Evolutionary conservation across 2,888 invertebrate species (phyloP).

Genomic region (Ptychoptera albimana): DNA sequence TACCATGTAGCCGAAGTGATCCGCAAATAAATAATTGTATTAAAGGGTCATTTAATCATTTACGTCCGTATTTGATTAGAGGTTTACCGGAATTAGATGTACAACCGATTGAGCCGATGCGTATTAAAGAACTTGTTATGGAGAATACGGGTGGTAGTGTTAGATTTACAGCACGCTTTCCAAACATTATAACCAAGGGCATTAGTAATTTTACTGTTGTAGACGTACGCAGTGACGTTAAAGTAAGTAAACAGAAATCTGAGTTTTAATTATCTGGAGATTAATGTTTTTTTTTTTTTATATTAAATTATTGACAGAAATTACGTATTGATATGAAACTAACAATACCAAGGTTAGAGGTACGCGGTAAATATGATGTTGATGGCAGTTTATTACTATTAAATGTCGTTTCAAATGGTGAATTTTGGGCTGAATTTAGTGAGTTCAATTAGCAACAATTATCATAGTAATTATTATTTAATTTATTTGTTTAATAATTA

Average conservation of each 20-base stretch:
- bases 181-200: slow-evolving; percentile 58
- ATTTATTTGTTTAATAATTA: slow-evolving; percentile 15
- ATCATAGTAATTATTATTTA: not conserved
- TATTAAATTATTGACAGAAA: too few relatives aligned
- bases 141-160: slow-evolving; percentile 65
- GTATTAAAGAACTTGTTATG: slow-evolving; percentile 54
- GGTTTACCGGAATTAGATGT: slow-evolving; percentile 57
- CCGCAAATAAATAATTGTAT: slow-evolving; percentile 49
- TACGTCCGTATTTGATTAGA: slow-evolving; percentile 49
- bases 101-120: slow-evolving; percentile 58
- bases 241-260: slow-evolving; percentile 7
- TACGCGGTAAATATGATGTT: slow-evolving; percentile 60
- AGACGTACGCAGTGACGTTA: slow-evolving; percentile 42
- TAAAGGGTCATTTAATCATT: slow-evolving; percentile 52
- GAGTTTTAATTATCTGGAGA: slow-evolving; percentile 8
- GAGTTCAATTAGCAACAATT: slow-evolving; percentile 22
- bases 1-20: slow-evolving; percentile 50
- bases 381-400: slow-evolving; percentile 61
- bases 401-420: slow-evolving; percentile 61
- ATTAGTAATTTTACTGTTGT: slow-evolving; percentile 57
- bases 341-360: slow-evolving; percentile 48
- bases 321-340: slow-evolving; percentile 45
- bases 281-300: slow-evolving; percentile 38
- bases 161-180: slow-evolving; percentile 53
- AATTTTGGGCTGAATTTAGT: slow-evolving; percentile 70